Conservation (phyloP, 2,113 vertebrate species). For the Lepus europaeus region DNA sequence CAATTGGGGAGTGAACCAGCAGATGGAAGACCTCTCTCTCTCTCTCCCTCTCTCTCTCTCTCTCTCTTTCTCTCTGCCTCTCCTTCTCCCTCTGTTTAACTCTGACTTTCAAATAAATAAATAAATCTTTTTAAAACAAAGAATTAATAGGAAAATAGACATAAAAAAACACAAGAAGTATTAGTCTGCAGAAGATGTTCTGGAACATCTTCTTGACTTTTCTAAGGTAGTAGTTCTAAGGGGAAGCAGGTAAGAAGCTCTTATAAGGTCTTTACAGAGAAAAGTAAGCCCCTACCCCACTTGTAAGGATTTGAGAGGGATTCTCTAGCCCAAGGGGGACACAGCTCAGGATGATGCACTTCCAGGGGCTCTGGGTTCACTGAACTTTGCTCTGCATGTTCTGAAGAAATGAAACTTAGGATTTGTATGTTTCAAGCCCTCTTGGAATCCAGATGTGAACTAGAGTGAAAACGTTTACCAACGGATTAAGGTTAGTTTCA, state of each 20-base stretch:
- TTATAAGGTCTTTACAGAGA: not conserved
- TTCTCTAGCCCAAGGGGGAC: not conserved
- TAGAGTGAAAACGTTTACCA: slow-evolving; percentile 70
- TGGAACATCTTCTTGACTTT: not conserved
- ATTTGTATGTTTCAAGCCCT: slow-evolving; percentile 43
- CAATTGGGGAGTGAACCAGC: no score
- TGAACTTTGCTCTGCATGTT: slow-evolving; percentile 29
- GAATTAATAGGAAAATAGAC: no score
- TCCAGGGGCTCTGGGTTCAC: not conserved
- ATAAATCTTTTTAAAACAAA: no score
- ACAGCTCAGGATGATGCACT: not conserved
- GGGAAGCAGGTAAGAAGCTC: slow-evolving; percentile 12
- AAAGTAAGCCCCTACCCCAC: not conserved
- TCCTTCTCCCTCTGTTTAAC: no score
- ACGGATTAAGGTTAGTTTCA: slow-evolving; percentile 52
- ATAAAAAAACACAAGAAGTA: no score
- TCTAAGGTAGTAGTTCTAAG: not conserved
- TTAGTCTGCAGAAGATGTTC: not conserved
- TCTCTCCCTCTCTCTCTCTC: no score
- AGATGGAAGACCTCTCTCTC: no score
- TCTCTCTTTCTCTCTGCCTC: no score
- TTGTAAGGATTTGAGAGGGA: not conserved
- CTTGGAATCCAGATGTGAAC: slow-evolving; percentile 56
- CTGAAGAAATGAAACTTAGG: not conserved
- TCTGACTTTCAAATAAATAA: no score